phyloP scores from a whole-genome alignment of 2,888 invertebrate species.

The Cremastobaeus sp. region DNA sequence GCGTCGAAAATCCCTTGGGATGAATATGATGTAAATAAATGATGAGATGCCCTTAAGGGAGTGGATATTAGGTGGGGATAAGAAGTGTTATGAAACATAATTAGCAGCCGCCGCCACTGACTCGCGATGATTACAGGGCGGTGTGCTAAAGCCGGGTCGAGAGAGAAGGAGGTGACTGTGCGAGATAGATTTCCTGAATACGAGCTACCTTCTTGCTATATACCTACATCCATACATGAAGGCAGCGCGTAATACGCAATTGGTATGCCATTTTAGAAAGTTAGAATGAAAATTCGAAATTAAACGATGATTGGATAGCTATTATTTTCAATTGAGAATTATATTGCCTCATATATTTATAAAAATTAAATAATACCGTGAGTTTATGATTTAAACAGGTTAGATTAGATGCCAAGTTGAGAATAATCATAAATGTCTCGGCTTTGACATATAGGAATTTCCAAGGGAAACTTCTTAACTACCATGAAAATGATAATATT shows the following conservation, averaged over 20 bases:
- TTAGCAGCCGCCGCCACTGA: constrained; percentile 78
- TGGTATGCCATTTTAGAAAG: constrained; percentile 44
- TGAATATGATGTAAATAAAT: constrained; percentile 78
- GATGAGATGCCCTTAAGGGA: constrained; percentile 77
- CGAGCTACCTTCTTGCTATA: constrained; percentile 68
- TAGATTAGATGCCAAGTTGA: too few species aligned
- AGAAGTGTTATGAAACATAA: constrained; percentile 79
- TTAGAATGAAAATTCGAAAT: constrained; percentile 3
- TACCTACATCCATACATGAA: constrained; percentile 30
- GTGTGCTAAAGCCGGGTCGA: constrained; percentile 73
- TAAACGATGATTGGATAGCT: neutral
- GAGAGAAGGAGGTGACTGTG: constrained; percentile 64
- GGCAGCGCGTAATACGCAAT: constrained; percentile 38
- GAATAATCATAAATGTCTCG: too few species aligned
- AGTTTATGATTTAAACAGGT: too few species aligned
- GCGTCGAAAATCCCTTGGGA: constrained; percentile 67
- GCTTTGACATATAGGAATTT: too few species aligned
- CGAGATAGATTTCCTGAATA: constrained; percentile 75
- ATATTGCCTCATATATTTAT: too few species aligned
- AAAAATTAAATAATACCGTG: too few species aligned
- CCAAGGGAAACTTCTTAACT: too few species aligned
- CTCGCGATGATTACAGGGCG: constrained; percentile 79
- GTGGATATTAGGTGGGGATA: constrained; percentile 76
- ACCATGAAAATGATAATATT: too few species aligned
- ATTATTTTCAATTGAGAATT: too few species aligned